phyloP scores from a whole-genome alignment of 2,797 vertebrate genomes.

The Leuciscus waleckii region DNA sequence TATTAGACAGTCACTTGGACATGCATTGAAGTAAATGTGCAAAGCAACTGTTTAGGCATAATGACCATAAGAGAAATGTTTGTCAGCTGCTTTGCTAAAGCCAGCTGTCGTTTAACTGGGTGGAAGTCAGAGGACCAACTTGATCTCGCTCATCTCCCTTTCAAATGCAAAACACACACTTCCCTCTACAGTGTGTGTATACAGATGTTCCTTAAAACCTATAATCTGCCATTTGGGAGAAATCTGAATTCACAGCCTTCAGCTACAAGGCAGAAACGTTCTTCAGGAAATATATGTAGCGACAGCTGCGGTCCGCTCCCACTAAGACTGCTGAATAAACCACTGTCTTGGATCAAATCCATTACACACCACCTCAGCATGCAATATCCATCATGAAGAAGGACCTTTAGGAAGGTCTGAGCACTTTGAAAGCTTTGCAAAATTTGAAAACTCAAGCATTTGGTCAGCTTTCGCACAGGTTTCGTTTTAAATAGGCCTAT shows the following conservation, averaged over 20 bases:
- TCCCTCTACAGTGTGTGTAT: conserved; percentile 30
- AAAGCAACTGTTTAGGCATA: conserved; percentile 41
- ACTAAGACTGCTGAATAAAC: conserved; percentile 72
- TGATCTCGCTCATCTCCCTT: conserved; percentile 54
- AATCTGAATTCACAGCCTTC: conserved; percentile 73
- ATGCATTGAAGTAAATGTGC: not conserved
- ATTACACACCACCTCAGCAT: conserved; percentile 75
- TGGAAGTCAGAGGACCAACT: conserved; percentile 54
- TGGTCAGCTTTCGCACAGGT: conserved; percentile 2
- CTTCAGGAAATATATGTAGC: conserved; percentile 79
- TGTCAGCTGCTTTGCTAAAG: conserved; percentile 65
- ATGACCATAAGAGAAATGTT: conserved; percentile 43
- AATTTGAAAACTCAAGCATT: conserved; percentile 20
- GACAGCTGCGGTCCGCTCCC: conserved; percentile 79
- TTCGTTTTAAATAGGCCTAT: not conserved
- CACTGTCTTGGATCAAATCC: conserved; percentile 73
- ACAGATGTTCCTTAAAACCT: conserved; percentile 65
- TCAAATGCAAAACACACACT: conserved; percentile 55
- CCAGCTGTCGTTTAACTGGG: conserved; percentile 55
- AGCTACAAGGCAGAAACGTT: conserved; percentile 73
- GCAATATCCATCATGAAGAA: conserved; percentile 35
- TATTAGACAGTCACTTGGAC: not conserved
- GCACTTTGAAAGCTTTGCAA: conserved; percentile 23
- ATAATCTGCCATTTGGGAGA: conserved; percentile 76
- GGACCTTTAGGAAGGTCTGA: conserved; percentile 17